These are phyloP conservation scores for Alligator mississippiensis DNA, from an alignment of 2,113 vertebrate species.

Conservation along the genomic window DNA sequence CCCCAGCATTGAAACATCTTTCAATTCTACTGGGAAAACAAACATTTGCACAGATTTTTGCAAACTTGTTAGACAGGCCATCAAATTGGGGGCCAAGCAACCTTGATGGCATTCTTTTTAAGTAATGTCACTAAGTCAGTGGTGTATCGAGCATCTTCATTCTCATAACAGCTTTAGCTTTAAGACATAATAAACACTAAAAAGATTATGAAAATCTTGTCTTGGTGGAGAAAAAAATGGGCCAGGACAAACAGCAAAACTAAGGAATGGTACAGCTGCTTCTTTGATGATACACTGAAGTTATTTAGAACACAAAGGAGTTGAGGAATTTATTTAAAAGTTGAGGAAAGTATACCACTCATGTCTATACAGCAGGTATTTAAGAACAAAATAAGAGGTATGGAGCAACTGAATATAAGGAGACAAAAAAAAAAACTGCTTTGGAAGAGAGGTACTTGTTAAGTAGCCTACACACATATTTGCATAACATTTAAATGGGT, in stretches of 20 bases:
- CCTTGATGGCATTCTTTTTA: rapidly evolving
- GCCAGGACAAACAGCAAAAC: background rate
- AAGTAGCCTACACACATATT: background rate
- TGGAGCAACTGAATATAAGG: background rate
- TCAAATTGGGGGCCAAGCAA: background rate
- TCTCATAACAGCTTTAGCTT: background rate
- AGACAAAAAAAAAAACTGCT: background rate
- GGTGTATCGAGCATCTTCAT: background rate
- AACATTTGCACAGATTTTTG: background rate
- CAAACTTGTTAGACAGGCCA: background rate
- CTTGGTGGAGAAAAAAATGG: background rate
- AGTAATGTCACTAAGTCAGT: background rate
- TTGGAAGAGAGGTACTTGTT: background rate
- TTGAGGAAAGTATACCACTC: background rate
- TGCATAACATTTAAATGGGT: background rate
- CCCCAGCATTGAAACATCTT: background rate
- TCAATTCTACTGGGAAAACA: background rate
- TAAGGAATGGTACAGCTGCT: background rate
- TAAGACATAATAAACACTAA: background rate
- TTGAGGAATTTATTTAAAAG: no score
- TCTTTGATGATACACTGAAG: background rate
- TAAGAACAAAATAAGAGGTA: background rate
- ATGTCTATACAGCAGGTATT: rapidly evolving
- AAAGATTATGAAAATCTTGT: rapidly evolving
- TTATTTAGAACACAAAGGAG: background rate